These are phyloP conservation scores for Neuroscelio doddi DNA, from an alignment of 2,888 invertebrate genomes.

Conservation along the genomic window DNA sequence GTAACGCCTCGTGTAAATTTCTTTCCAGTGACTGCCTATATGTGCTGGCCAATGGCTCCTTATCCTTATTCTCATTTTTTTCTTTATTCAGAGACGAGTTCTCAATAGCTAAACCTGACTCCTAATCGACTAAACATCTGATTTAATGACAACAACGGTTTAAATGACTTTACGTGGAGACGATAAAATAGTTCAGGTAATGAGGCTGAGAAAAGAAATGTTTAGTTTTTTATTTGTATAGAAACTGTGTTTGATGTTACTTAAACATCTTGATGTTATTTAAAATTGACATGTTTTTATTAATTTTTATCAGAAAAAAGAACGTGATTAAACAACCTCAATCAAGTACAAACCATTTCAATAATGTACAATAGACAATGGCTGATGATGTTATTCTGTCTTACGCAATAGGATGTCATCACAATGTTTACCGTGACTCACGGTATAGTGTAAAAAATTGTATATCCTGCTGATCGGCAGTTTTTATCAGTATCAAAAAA, in stretches of 20 bases:
- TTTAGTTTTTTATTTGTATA: no score
- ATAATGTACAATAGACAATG: constrained; percentile 19
- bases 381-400: constrained; percentile 17
- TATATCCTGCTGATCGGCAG: no score
- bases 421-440: constrained; percentile 20
- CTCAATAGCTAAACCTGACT: constrained; percentile 19
- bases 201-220: no score
- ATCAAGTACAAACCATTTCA: constrained; percentile 8
- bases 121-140: constrained; percentile 25
- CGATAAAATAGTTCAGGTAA: background rate
- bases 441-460: no score
- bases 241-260: no score
- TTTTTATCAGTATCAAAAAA: no score
- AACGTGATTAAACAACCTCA: constrained; percentile 13
- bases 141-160: constrained; percentile 21
- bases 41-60: constrained; percentile 66
- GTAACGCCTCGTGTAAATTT: constrained; percentile 67
- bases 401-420: constrained; percentile 29
- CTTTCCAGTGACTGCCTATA: constrained; percentile 70
- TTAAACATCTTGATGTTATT: no score
- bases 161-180: no score
- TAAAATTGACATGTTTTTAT: no score
- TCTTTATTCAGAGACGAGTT: constrained; percentile 22
- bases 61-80: constrained; percentile 41
- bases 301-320: no score